phyloP scores from a whole-genome alignment of 2,113 vertebrate genomes.

The Dipodomys merriami region DNA sequence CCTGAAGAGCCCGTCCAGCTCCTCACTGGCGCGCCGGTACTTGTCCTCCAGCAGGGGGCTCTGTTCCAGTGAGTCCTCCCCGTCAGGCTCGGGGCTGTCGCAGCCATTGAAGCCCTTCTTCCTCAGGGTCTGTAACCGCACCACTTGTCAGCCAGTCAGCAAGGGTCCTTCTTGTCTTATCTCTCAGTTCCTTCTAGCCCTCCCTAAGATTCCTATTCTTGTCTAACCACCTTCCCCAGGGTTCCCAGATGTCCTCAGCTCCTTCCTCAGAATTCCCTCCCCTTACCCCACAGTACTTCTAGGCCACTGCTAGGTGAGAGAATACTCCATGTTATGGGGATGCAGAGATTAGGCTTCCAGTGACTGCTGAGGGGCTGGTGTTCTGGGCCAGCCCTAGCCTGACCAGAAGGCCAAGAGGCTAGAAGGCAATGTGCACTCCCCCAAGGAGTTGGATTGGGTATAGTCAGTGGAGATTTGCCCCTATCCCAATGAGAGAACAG shows the following conservation, averaged over 20 bases:
- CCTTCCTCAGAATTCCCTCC: neutral
- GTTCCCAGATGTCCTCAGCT: neutral
- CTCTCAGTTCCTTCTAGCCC: neutral
- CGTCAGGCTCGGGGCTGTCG: conserved; percentile 98
- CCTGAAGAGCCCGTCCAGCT: conserved; percentile 98
- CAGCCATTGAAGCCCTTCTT: conserved; percentile 99
- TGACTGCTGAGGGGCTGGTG: neutral
- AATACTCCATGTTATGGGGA: neutral
- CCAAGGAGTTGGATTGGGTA: no score
- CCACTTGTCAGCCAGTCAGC: conserved; percentile 38
- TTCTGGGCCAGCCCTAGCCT: neutral
- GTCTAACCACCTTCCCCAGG: neutral
- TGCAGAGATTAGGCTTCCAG: neutral
- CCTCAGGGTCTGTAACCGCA: conserved; percentile 94
- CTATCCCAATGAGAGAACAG: neutral
- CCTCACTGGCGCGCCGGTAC: conserved; percentile 95
- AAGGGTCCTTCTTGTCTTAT: neutral
- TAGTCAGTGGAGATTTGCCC: no score
- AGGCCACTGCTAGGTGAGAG: no score
- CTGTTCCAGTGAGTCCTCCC: conserved; percentile 98
- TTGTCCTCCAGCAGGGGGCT: conserved; percentile 98
- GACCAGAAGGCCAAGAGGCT: no score
- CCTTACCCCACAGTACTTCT: neutral
- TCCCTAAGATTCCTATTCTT: neutral
- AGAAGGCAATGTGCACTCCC: no score